Conservation (phyloP, 2,113 vertebrate genomes). For the Bolborhynchus lineola region DNA sequence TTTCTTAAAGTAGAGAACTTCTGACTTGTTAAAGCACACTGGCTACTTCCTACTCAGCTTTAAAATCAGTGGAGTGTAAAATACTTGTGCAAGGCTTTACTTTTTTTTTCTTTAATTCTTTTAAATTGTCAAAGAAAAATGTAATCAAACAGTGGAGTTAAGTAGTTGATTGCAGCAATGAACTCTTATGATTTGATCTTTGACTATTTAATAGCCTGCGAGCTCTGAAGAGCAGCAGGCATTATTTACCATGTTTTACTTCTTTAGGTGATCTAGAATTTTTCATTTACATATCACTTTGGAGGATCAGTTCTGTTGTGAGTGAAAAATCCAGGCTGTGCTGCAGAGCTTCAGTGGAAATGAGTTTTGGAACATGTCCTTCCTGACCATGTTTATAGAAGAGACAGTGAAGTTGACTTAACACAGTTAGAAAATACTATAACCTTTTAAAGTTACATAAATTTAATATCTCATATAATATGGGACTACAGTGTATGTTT, state of each 20-base stretch:
- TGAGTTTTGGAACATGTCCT: neutral
- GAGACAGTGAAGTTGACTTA: neutral
- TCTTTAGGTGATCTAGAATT: neutral
- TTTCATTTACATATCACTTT: neutral
- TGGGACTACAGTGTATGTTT: neutral
- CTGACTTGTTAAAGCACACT: neutral
- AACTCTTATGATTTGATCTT: neutral
- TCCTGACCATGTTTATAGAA: neutral
- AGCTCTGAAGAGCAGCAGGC: neutral
- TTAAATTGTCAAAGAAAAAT: neutral
- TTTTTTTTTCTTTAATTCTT: neutral
- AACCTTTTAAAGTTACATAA: neutral
- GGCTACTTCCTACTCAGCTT: neutral
- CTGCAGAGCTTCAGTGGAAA: neutral
- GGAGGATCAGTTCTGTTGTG: neutral
- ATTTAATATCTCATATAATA: neutral
- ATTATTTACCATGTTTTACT: neutral
- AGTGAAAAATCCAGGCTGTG: neutral
- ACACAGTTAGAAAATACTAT: neutral
- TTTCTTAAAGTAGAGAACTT: neutral
- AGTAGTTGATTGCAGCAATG: neutral
- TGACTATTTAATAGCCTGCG: neutral
- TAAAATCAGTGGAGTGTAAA: neutral
- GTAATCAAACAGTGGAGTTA: neutral
- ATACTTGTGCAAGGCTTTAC: neutral